These are phyloP conservation scores for Rotaria magnacalcarata DNA, from an alignment of 2,888 invertebrate genomes.

Conservation along the genomic window DNA sequence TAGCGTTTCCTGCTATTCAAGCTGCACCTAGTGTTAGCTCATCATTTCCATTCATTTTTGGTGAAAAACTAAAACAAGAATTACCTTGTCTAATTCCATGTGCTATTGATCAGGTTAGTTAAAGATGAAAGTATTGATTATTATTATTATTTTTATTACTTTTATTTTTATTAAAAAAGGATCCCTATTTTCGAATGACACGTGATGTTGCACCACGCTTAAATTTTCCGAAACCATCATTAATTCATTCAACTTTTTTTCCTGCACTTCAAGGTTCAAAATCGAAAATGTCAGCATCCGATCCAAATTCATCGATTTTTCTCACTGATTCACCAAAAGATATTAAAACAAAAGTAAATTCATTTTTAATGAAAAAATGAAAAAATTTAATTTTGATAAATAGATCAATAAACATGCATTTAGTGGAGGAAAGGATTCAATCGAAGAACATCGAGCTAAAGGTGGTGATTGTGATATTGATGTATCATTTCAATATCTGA, in stretches of 20 bases:
- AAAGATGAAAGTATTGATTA: too few relatives aligned
- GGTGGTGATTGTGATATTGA: slow-evolving; percentile 96
- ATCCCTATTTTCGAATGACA: slow-evolving; percentile 98
- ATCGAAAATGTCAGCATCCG: slow-evolving; percentile 96
- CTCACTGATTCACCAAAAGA: slow-evolving; percentile 90
- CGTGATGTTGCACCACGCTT: slow-evolving; percentile 91
- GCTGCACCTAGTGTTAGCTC: slow-evolving; percentile 79
- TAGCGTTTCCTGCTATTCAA: slow-evolving; percentile 89
- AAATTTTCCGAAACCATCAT: slow-evolving; percentile 78
- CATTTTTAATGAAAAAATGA: too few relatives aligned
- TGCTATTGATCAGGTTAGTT: slow-evolving; percentile 82
- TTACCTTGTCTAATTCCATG: slow-evolving; percentile 85
- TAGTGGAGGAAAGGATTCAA: slow-evolving; percentile 85
- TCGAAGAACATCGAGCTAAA: slow-evolving; percentile 78
- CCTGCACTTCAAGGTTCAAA: slow-evolving; percentile 91
- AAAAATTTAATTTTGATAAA: background rate
- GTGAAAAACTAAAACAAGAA: slow-evolving; percentile 66
- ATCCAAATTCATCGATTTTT: slow-evolving; percentile 84
- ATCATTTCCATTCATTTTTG: slow-evolving; percentile 76
- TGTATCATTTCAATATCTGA: slow-evolving; percentile 86
- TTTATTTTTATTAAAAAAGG: slow-evolving; percentile 61
- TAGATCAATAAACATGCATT: slow-evolving; percentile 89
- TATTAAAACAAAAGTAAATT: slow-evolving; percentile 80
- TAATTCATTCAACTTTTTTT: slow-evolving; percentile 80
- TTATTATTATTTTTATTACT: background rate